Evolutionary conservation across 37 sponge, comb jelly and placozoan genomes (phyloP), one percentile per base, ranked within the genome.

Genomic region (Lycopodina hypogea): DNA sequence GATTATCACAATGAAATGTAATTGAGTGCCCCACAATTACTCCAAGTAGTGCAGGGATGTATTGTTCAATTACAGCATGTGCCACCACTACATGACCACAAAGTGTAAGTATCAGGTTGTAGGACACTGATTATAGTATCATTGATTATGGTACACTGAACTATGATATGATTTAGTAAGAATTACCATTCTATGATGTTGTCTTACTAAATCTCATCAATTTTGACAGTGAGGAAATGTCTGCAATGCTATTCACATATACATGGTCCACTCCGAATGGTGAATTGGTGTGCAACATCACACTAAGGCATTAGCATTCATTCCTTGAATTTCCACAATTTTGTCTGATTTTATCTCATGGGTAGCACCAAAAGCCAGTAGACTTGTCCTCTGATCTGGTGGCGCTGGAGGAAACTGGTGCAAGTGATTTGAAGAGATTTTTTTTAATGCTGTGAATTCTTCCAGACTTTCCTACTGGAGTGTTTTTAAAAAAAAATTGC

Each of bases 111-210:
- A 2, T n/a, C n/a, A n/a, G n/a, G n/a, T n/a, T n/a, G n/a, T n/a
- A n/a, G n/a, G n/a, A 17, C 17, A 53, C 55, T 53, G 17, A 17
- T n/a, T n/a, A n/a, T n/a, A n/a, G n/a, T n/a, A n/a, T n/a, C n/a
- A n/a, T n/a, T n/a, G n/a, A 68, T 56, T 22, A 45, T 9, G 17
- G 4, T 24, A 74, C 17, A 60, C 19, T 23, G 51, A 11, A 74
- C 21, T 26, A 59, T 6, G 8, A 59, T 59, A 59, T 59, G 12
- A 59, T 17, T 59, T 12, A 59, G 4, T 28, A 34, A 53, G 14
- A 32, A 74, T 79, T 74, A 94, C 95, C 95, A 94, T 42, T 90
- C 95, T 91, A 94, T 8, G 58, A 48, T 22, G 86, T 77, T 42
- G 24, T 77, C 39, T 78, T 76, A 7, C 60, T 63, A 18, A 39